Conservation (phyloP, 2,113 vertebrate species). For the Pogona vitticeps region DNA sequence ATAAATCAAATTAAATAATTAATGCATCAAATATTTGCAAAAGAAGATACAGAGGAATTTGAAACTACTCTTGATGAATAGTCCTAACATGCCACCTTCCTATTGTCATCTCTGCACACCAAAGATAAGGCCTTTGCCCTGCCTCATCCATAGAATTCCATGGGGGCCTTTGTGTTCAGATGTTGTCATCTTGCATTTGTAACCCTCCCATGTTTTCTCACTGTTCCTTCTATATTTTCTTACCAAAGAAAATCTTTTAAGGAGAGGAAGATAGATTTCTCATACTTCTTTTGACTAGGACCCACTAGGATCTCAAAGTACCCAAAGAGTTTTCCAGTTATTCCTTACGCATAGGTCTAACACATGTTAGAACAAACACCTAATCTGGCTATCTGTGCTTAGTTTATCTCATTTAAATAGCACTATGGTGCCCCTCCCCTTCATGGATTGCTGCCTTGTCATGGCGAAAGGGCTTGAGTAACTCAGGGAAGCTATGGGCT, state of each 20-base stretch:
- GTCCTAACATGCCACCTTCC: neutral
- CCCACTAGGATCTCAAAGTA: neutral
- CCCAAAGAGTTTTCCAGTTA: neutral
- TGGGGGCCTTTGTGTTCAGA: neutral
- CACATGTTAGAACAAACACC: neutral
- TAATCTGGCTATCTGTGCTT: neutral
- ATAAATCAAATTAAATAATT: conserved; percentile 12
- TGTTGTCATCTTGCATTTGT: neutral
- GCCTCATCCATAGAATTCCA: neutral
- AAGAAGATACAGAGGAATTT: conserved; percentile 11
- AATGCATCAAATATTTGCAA: neutral
- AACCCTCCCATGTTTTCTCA: neutral
- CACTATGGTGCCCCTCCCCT: too few relatives aligned
- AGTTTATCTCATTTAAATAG: neutral
- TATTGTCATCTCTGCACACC: neutral
- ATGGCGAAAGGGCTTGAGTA: too few relatives aligned
- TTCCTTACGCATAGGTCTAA: neutral
- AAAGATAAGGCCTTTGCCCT: too few relatives aligned
- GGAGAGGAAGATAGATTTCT: neutral
- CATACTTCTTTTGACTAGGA: neutral
- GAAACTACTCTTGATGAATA: neutral
- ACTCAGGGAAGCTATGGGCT: too few relatives aligned
- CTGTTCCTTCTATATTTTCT: neutral
- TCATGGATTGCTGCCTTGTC: too few relatives aligned
- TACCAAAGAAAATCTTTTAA: neutral